Evolutionary conservation across 2,113 vertebrate species (phyloP).

Genomic region (Chrysochloris asiatica): DNA sequence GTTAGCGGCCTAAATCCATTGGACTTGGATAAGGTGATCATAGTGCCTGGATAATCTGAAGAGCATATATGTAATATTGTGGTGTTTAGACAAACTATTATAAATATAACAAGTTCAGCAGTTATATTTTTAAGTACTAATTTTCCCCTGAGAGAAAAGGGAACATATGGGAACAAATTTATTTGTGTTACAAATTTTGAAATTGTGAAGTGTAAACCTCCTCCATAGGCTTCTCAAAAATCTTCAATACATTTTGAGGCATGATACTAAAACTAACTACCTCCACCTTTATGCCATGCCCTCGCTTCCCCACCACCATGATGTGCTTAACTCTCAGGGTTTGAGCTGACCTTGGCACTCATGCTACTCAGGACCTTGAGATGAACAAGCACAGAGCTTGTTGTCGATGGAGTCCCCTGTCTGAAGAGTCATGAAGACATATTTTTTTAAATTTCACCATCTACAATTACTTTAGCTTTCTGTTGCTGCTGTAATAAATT

Average conservation of each 20-base stretch:
- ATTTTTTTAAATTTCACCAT: not conserved
- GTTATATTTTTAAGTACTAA: not conserved
- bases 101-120: not conserved
- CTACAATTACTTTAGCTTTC: not conserved
- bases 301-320: too few species aligned
- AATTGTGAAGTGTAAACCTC: not conserved
- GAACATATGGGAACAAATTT: not conserved
- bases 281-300: not conserved
- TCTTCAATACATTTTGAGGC: not conserved
- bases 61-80: not conserved
- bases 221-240: not conserved
- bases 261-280: not conserved
- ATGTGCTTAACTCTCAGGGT: not conserved
- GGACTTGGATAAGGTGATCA: not conserved
- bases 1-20: too few species aligned
- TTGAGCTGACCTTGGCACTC: not conserved
- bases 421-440: not conserved
- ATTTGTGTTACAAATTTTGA: conserved; percentile 14
- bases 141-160: not conserved
- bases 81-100: not conserved
- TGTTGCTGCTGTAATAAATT: not conserved
- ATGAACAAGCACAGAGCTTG: not conserved
- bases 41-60: not conserved
- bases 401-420: not conserved
- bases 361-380: not conserved